Conservation (phyloP, 2,113 vertebrate genomes). For the Passer montanus region DNA sequence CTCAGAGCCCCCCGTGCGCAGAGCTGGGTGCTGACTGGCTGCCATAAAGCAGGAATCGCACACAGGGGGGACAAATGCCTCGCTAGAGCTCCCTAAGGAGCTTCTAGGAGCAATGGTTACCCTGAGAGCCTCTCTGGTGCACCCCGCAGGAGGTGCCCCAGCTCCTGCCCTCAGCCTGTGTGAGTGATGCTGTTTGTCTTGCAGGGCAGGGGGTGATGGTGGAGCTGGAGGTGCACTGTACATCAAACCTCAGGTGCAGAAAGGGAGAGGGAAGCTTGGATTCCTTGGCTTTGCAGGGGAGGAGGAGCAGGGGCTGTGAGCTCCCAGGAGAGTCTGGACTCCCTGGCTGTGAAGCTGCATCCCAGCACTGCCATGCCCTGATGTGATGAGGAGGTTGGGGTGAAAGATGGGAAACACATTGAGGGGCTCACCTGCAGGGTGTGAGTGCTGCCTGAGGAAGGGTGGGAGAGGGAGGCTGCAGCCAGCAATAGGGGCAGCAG, state of each 20-base stretch:
- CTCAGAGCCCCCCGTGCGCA: accelerated
- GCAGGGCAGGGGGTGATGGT: background rate
- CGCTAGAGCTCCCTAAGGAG: background rate
- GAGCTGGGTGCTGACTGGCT: background rate
- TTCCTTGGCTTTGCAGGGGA: background rate
- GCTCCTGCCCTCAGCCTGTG: background rate
- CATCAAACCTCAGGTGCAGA: accelerated
- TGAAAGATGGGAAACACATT: background rate
- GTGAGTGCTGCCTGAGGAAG: background rate
- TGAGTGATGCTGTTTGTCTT: background rate
- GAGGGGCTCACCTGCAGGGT: background rate
- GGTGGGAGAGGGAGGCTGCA: background rate
- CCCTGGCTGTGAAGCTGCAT: background rate
- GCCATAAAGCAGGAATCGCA: background rate
- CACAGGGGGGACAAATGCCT: background rate
- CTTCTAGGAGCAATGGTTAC: background rate
- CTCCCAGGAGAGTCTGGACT: background rate
- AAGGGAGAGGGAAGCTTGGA: background rate
- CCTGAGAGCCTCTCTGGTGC: background rate
- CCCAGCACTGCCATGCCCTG: accelerated
- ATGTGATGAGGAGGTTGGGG: background rate
- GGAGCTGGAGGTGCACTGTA: accelerated
- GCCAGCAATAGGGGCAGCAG: background rate
- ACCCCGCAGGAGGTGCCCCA: background rate
- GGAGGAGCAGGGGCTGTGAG: background rate